Conservation (phyloP, 2,797 vertebrate genomes). For the Pogonophryne albipinna region DNA sequence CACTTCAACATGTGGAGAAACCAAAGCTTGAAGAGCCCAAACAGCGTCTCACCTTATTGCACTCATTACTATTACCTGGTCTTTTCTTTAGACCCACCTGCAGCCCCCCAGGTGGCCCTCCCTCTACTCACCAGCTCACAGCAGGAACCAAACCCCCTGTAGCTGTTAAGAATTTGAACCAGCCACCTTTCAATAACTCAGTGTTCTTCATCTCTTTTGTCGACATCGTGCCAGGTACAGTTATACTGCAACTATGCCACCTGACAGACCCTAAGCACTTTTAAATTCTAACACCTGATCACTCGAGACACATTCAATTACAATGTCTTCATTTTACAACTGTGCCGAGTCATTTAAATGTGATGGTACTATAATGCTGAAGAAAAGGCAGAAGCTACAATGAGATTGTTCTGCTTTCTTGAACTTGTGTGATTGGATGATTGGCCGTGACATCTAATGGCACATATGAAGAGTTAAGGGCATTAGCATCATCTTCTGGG, state of each 20-base stretch:
- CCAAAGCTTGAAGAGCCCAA: too few species aligned
- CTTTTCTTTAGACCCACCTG: not conserved
- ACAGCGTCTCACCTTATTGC: too few species aligned
- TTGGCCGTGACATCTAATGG: slow-evolving; percentile 39
- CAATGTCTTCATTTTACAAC: slow-evolving; percentile 55
- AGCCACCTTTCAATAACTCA: slow-evolving; percentile 40
- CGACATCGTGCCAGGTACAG: slow-evolving; percentile 40
- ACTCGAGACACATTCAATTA: slow-evolving; percentile 66
- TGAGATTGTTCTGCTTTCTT: slow-evolving; percentile 59
- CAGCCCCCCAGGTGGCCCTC: too few species aligned
- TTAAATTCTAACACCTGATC: slow-evolving; percentile 48
- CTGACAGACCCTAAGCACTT: slow-evolving; percentile 35
- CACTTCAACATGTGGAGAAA: too few species aligned
- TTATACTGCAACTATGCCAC: slow-evolving; percentile 61
- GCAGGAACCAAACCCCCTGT: slow-evolving; percentile 13
- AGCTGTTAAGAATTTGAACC: slow-evolving; percentile 1
- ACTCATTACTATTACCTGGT: too few species aligned
- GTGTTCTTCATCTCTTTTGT: slow-evolving; percentile 23
- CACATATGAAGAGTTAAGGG: slow-evolving; percentile 46
- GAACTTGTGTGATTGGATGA: slow-evolving; percentile 51
- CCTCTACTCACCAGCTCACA: slow-evolving; percentile 23
- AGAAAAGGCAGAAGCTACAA: slow-evolving; percentile 50
- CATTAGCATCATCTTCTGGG: slow-evolving; percentile 49
- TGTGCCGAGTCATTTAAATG: slow-evolving; percentile 39
- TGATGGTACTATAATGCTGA: slow-evolving; percentile 22